Base-by-base conservation (phyloP, 2,888 invertebrate genomes). In the Coelopa pilipes region DNA sequence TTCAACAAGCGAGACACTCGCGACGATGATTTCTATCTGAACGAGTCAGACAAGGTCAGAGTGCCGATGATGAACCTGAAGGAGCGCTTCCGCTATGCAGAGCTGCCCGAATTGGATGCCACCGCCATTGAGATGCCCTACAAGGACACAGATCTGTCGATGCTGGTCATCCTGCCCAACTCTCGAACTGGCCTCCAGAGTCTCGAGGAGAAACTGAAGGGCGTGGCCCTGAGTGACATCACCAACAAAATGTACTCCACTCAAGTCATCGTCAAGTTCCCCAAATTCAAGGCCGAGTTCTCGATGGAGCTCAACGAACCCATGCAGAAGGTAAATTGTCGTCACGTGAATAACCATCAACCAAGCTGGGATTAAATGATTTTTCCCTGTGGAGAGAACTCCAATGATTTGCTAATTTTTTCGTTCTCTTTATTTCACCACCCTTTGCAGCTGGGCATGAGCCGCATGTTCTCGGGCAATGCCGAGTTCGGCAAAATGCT, bases 231-330 rank as follows among this genome's bases (percentile, higher is more conserved):
- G 15, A 81, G 84, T 0, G 89, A 90, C 15, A 82, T 93, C 88
- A 91, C 77, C 87, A 90, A 74, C 85, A 90, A 70, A 89, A 91
- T 78, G 93, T 70, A 71, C 1, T 19, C 24, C 4, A 76, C 72
- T 0, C 73, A 81, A 70, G 82, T 86, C 11, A n/a, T 70, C 70
- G 90, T 95, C 12, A 89, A 89, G 49, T 81, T 96, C 63, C 96
- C 96, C 3, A 94, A 93, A 86, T 96, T 96, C 86, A 95, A 93
- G 87, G 91, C 95, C 65, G 94, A 95, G 86, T 91, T 92, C n/a
- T 89, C 90, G 73, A 90, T 93, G 11, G 89, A 93, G 75, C 87
- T 96, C 67, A 88, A 89, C 0, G 84, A 88, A 0, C 81, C 90
- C 47, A 87, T 95, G 70, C 82, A 88, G 21, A 89, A 92, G 88